Conservation (phyloP, 2,797 vertebrate species). For the Chloroceryle inda region DNA sequence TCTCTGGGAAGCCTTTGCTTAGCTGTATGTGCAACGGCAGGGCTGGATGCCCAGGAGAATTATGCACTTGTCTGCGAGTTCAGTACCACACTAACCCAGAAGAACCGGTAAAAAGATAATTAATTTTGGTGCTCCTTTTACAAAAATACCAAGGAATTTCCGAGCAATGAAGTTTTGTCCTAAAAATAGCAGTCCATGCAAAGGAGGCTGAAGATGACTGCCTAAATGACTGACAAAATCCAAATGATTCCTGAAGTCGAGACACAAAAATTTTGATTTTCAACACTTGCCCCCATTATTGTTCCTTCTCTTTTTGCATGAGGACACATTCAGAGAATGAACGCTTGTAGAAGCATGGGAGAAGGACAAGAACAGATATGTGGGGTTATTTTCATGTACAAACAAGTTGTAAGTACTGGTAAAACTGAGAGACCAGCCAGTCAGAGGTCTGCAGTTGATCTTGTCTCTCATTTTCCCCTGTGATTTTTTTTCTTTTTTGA, state of each 20-base stretch:
- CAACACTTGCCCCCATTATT: background rate
- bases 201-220: background rate
- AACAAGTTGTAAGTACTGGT: background rate
- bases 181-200: background rate
- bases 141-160: background rate
- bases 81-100: background rate
- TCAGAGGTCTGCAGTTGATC: slow-evolving; percentile 52
- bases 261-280: background rate
- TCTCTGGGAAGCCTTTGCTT: background rate
- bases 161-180: background rate
- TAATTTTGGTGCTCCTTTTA: background rate
- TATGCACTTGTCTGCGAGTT: background rate
- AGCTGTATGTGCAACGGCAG: background rate
- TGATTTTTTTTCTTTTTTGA: slow-evolving; percentile 25
- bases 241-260: background rate
- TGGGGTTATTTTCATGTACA: background rate
- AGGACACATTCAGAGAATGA: background rate
- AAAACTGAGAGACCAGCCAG: slow-evolving; percentile 26
- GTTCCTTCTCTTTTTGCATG: background rate
- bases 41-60: background rate
- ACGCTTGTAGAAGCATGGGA: background rate
- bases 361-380: background rate
- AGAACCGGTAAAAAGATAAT: background rate
- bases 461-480: slow-evolving; percentile 56
- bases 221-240: background rate